Evolutionary conservation across 2,797 vertebrate species (phyloP), one percentile per base, ranked within the genome.

Genomic region (Sandelia bainsii): DNA sequence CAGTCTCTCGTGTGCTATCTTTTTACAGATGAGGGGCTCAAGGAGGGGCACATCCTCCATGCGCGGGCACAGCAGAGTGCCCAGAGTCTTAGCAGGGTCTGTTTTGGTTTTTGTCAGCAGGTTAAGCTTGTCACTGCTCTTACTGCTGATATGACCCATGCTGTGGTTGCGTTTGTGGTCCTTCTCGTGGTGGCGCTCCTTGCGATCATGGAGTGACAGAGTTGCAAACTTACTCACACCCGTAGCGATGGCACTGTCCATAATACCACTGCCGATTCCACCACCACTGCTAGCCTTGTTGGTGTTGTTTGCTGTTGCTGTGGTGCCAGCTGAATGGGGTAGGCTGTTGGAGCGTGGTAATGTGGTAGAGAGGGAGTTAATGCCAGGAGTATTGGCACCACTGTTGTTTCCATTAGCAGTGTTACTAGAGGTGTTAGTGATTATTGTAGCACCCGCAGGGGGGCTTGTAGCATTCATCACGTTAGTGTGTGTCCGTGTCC

Each of bases 1-100:
- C 94, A 99, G 97, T 94, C 98, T 96, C 91, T 99, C 97, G 75
- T 99, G 97, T 88, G 98, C 97, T 93, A 99, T 98, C 96, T 99
- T 99, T 96, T 99, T 99, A 96, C 98, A 99, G 94, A 99, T 94
- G 92, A 99, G 98, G 82, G 97, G 98, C 95, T 99, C 98, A 74
- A 99, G 95, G 91, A 98, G 95, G 87, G 98, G 98, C 78, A 99
- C 96, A 25, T 98, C 97, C 94, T 98, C 97, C 98, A 99, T 99
- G 89, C 96, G 95, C 5, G 97, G 98, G 85, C 98, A 99, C 82
- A 99, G 95, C 81, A 94, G 90, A 0, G 97, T 99, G 84, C 98
- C 98, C 93, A 99, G 93, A 73, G 97, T 97, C 94, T 98, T 98
- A 64, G 97, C 97, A 1, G 98, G 95, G 95, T 99, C 98, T 49